phyloP scores from a whole-genome alignment of 2,888 invertebrate genomes.

The Muschampia plurimacula region DNA sequence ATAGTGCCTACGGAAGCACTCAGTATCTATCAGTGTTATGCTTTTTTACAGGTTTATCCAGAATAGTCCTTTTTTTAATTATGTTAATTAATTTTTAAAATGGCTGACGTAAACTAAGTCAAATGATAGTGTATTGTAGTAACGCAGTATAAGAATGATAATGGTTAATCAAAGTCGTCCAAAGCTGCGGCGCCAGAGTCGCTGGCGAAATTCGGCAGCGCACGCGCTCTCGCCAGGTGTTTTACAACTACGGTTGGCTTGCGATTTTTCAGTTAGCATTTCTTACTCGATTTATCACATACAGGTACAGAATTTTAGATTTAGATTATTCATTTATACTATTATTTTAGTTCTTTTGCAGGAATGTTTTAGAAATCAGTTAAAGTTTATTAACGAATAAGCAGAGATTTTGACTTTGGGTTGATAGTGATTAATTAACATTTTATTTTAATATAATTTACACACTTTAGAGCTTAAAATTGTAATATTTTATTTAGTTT shows the following conservation, averaged over 20 bases:
- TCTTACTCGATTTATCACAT: neutral
- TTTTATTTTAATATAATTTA: no score
- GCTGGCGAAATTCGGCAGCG: conserved; percentile 56
- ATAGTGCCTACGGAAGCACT: no score
- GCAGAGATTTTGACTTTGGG: no score
- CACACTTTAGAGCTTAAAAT: no score
- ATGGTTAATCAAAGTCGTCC: conserved; percentile 48
- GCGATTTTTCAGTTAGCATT: conserved; percentile 13
- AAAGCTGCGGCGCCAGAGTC: conserved; percentile 44
- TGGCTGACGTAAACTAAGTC: conserved; percentile 34
- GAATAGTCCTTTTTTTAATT: neutral
- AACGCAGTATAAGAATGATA: conserved; percentile 47
- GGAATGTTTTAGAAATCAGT: no score
- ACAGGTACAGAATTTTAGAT: neutral
- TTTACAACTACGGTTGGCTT: conserved; percentile 43
- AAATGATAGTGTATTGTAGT: conserved; percentile 41
- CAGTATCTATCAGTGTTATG: neutral
- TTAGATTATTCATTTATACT: no score
- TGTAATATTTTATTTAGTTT: no score
- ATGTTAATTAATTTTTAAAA: conserved; percentile 27
- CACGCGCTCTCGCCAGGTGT: conserved; percentile 52
- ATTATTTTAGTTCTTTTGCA: no score
- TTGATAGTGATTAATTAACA: no score
- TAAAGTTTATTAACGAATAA: no score
- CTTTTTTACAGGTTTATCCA: conserved; percentile 1